Evolutionary conservation across 1,140 invertebrate species (phyloP).

Genomic region (Dendroctonus ponderosae): DNA sequence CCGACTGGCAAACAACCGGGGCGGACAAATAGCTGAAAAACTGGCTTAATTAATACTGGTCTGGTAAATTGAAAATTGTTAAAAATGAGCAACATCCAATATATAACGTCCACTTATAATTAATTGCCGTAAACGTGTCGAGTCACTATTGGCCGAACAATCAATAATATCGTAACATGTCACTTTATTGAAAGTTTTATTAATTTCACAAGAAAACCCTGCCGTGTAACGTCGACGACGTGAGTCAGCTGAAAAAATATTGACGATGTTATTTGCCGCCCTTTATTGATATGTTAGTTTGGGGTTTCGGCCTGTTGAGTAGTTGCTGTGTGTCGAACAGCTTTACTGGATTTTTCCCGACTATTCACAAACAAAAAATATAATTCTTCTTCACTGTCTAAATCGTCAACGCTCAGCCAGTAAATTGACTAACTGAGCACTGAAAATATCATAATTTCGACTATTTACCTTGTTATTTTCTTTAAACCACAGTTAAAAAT

Average conservation of each 20-base stretch:
- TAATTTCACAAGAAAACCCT: conserved; percentile 30
- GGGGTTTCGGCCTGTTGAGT: neutral
- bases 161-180: conserved; percentile 31
- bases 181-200: conserved; percentile 27
- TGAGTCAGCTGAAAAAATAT: conserved; percentile 26
- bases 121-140: conserved; percentile 11
- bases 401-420: too few relatives aligned
- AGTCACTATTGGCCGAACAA: conserved; percentile 24
- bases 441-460: too few relatives aligned
- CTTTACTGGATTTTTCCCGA: too few relatives aligned
- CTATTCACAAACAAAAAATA: too few relatives aligned
- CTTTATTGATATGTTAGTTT: conserved; percentile 11
- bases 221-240: conserved; percentile 22
- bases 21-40: too few relatives aligned
- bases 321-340: too few relatives aligned
- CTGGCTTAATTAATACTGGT: neutral
- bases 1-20: too few relatives aligned
- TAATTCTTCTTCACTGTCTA: too few relatives aligned
- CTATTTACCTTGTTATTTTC: too few relatives aligned
- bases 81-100: conserved; percentile 9
- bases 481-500: too few relatives aligned
- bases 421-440: too few relatives aligned
- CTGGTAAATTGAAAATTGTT: conserved; percentile 9
- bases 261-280: conserved; percentile 18
- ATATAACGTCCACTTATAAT: conserved; percentile 16